Percentiles rank a stretch among this genome's conserved stretches.
phyloP scores from a whole-genome alignment of 2,113 vertebrate genomes.

The Dendrocopos noguchii region DNA sequence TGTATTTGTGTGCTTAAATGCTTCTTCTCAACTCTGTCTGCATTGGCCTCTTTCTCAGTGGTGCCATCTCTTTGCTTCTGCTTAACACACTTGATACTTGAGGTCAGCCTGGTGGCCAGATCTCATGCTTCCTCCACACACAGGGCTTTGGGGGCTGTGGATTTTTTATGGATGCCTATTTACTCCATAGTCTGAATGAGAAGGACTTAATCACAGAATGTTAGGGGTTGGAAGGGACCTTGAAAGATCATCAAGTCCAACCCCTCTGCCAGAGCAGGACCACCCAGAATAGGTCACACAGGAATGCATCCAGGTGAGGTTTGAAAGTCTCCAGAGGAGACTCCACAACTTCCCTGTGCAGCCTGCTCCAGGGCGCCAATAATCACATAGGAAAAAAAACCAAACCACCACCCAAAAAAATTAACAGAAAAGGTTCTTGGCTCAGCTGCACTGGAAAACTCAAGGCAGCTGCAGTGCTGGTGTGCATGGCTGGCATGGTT shows the following conservation, averaged over 20 bases:
- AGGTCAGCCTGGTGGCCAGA: background rate
- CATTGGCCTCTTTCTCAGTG: background rate
- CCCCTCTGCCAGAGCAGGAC: too few species aligned
- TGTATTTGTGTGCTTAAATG: background rate
- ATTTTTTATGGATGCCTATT: background rate
- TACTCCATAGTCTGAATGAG: background rate
- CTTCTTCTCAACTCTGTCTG: background rate
- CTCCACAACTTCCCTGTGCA: too few species aligned
- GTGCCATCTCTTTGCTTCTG: background rate
- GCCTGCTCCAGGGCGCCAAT: background rate
- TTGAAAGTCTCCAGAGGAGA: too few species aligned
- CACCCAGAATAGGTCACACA: too few species aligned
- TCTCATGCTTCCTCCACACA: background rate
- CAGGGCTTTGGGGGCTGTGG: background rate
- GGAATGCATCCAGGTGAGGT: too few species aligned
- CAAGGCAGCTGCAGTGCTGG: background rate
- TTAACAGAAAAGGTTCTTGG: background rate
- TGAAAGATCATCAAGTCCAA: too few species aligned
- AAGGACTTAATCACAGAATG: too few species aligned
- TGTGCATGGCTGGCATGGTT: background rate
- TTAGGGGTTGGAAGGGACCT: too few species aligned
- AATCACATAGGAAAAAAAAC: rapidly evolving
- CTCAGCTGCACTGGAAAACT: background rate
- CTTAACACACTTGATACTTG: rapidly evolving
- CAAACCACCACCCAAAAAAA: background rate